Evolutionary conservation across 2,113 vertebrate species (phyloP).

Genomic region (Sinocyclocheilus maitianheensis): DNA sequence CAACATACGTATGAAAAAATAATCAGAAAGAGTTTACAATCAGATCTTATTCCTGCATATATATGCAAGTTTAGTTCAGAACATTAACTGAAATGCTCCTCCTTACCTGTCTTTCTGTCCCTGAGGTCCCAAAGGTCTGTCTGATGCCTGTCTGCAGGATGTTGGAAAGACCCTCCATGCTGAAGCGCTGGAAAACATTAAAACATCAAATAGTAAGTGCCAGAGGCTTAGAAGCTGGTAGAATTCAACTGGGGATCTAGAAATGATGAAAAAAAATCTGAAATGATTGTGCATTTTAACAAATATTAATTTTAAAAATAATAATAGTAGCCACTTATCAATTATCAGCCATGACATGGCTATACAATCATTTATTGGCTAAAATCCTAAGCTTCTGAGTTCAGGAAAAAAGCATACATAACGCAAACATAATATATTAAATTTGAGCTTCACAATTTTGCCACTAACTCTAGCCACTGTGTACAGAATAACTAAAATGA

Average conservation of each 20-base stretch:
- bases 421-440: no score
- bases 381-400: not conserved
- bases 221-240: not conserved
- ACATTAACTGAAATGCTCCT: not conserved
- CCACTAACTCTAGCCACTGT: not conserved
- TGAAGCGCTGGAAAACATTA: slow-evolving; percentile 84
- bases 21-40: not conserved
- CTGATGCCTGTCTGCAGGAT: slow-evolving; percentile 94
- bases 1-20: slow-evolving; percentile 36
- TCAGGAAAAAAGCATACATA: no score
- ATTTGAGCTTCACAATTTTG: no score
- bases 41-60: not conserved
- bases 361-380: not conserved
- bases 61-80: not conserved
- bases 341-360: not conserved
- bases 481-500: not conserved
- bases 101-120: slow-evolving; percentile 90
- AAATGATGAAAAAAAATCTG: not conserved
- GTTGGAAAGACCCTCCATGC: slow-evolving; percentile 98
- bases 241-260: not conserved
- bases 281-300: not conserved
- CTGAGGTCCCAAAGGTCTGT: slow-evolving; percentile 92
- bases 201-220: slow-evolving; percentile 34
- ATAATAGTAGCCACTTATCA: not conserved
- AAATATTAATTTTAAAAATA: no score